Evolutionary conservation across 2,888 invertebrate genomes (phyloP).

Genomic region (Busseola fusca): DNA sequence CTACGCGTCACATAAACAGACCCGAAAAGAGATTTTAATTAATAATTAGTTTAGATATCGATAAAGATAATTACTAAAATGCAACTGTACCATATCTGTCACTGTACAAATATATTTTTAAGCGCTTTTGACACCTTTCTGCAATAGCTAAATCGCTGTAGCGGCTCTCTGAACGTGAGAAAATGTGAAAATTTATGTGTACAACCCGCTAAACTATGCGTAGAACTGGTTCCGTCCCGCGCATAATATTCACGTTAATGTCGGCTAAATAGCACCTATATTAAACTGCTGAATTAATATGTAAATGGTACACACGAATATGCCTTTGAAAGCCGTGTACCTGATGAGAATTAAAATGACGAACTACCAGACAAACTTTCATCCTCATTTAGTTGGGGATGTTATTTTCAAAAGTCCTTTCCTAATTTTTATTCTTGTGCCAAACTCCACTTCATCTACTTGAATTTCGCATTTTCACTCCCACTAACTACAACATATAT

Average conservation of each 20-base stretch:
- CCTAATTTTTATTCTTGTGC: too few relatives aligned
- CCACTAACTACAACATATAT: neutral
- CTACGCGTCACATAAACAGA: neutral
- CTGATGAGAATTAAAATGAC: neutral
- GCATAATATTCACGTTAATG: slow-evolving; percentile 24
- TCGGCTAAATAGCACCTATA: slow-evolving; percentile 1
- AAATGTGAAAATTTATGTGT: slow-evolving; percentile 37
- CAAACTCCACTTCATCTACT: neutral
- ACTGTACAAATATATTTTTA: neutral
- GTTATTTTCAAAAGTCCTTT: neutral
- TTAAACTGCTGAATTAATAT: slow-evolving; percentile 5
- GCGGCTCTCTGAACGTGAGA: slow-evolving; percentile 17
- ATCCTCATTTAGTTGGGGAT: neutral
- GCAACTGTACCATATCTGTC: neutral
- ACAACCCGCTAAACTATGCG: slow-evolving; percentile 15
- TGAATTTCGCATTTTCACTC: neutral
- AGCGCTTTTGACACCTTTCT: slow-evolving; percentile 3
- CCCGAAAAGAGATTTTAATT: neutral
- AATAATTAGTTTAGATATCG: neutral
- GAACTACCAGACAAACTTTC: neutral
- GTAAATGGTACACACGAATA: slow-evolving; percentile 1
- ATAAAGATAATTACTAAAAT: neutral
- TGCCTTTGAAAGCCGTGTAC: neutral
- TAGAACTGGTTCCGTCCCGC: slow-evolving; percentile 14
- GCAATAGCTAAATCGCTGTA: neutral